Conservation (phyloP, 30 jellyfish, hydroid and myxozoan genomes). For the Hydractinia echinata region DNA sequence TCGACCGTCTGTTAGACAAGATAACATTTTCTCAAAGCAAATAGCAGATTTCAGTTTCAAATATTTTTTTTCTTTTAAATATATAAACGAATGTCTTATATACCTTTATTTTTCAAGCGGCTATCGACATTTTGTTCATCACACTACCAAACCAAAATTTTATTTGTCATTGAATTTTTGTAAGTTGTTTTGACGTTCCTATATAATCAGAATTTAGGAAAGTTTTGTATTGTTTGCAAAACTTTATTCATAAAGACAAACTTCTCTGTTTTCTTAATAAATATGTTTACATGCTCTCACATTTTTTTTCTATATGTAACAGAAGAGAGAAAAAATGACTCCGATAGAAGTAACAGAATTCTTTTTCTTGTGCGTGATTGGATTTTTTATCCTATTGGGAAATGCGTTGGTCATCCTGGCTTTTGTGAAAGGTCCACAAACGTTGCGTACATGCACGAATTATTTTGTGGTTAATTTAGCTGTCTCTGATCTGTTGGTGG, state of each 20-base stretch:
- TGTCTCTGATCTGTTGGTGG: slow-evolving; percentile 67
- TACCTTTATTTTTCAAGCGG: no score
- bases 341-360: not conserved
- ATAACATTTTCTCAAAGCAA: no score
- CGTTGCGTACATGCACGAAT: slow-evolving; percentile 66
- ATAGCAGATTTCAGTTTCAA: no score
- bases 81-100: no score
- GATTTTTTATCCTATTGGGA: slow-evolving; percentile 52
- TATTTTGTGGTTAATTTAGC: slow-evolving; percentile 82
- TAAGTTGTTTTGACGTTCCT: no score
- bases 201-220: no score
- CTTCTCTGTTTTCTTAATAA: not conserved
- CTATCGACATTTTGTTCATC: no score
- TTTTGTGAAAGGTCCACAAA: slow-evolving; percentile 50
- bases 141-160: no score
- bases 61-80: no score
- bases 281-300: not conserved
- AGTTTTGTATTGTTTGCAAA: not conserved
- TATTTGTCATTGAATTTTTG: no score
- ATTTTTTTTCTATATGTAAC: no score
- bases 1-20: no score
- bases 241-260: not conserved
- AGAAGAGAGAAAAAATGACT: not conserved
- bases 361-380: slow-evolving; percentile 37
- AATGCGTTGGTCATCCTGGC: slow-evolving; percentile 68